Conservation (phyloP, 2,113 vertebrate genomes). For the Himantopus leucocephalus region DNA sequence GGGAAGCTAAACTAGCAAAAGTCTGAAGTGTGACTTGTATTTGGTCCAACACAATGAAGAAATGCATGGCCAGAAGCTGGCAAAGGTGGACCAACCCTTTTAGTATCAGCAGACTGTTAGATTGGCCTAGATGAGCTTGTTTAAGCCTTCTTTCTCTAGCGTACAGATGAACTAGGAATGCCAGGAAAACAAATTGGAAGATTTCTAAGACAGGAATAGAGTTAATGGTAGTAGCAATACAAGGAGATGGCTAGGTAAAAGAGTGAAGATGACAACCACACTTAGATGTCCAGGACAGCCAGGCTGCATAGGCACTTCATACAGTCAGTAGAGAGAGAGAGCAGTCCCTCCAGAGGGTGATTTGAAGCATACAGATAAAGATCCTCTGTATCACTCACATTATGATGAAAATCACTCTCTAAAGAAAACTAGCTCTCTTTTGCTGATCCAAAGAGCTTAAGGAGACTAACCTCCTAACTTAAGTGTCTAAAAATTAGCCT, state of each 20-base stretch:
- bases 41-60: neutral
- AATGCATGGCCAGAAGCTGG: neutral
- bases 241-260: neutral
- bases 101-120: neutral
- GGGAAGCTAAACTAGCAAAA: neutral
- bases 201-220: neutral
- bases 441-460: neutral
- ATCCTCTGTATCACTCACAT: neutral
- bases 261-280: neutral
- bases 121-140: neutral
- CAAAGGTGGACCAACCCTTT: neutral
- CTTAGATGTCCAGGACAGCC: neutral
- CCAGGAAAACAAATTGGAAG: neutral
- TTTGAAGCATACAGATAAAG: neutral
- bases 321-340: neutral
- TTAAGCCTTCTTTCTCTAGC: neutral
- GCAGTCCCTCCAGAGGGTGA: fast-evolving
- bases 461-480: neutral
- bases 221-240: neutral
- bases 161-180: neutral
- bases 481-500: neutral
- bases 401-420: neutral
- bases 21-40: neutral
- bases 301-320: neutral
- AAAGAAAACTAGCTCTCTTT: neutral